Conservation (phyloP, 2,797 vertebrate species). For the Lerista edwardsae region DNA sequence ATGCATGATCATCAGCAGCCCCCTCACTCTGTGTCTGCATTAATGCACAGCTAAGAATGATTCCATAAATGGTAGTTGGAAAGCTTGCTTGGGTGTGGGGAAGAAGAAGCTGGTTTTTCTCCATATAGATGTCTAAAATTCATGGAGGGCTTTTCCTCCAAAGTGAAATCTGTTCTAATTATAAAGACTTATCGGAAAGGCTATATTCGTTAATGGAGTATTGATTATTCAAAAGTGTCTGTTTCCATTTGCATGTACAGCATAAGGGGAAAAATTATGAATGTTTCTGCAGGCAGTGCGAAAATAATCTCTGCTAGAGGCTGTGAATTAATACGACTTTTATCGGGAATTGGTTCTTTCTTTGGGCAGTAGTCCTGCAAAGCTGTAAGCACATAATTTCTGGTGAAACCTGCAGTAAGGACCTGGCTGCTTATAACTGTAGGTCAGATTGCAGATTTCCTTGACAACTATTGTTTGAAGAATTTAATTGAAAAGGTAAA, state of each 20-base stretch:
- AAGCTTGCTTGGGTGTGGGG: not conserved
- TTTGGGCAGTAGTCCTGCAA: not conserved
- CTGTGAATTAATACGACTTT: not conserved
- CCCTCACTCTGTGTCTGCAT: conserved; percentile 6
- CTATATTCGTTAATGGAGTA: not conserved
- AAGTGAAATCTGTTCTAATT: not conserved
- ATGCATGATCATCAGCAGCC: not conserved
- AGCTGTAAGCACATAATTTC: conserved; percentile 20
- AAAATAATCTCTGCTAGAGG: conserved; percentile 17
- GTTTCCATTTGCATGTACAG: not conserved
- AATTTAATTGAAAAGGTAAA: conserved; percentile 38
- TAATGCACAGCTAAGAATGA: not conserved
- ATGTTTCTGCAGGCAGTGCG: not conserved
- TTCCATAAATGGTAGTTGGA: not conserved
- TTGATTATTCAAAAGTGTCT: conserved; percentile 17
- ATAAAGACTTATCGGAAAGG: conserved; percentile 35
- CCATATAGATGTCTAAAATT: not conserved
- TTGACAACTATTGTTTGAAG: conserved; percentile 4
- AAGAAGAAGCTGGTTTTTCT: not conserved
- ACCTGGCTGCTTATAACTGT: not conserved
- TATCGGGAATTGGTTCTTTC: not conserved
- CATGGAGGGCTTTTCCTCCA: not conserved
- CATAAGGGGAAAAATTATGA: not conserved
- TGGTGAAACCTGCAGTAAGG: not conserved
- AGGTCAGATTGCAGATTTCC: not conserved